Base-by-base conservation (phyloP, 2,888 invertebrate species). In the Nycteola revayana region DNA sequence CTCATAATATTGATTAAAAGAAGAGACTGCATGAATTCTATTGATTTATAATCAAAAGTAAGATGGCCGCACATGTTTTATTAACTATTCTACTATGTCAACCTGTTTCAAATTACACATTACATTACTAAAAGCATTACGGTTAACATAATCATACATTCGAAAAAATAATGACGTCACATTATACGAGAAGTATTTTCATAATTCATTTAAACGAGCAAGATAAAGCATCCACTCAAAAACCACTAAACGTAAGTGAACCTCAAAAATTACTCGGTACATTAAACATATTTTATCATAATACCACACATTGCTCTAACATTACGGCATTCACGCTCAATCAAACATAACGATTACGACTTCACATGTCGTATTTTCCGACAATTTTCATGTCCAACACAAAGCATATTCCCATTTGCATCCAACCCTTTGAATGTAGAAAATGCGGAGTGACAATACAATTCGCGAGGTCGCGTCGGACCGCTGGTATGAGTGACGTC, bases 371-470 rank as follows among this genome's bases (percentile, higher is more conserved):
- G 7, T 7, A 55, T 59, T 49, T 50, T 33, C 32, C 53, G 44
- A 46, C 55, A 42, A 40, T 49, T 52, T 31, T 52, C 41, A 43
- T 55, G 44, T 60, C 44, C 29, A 37, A 39, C 50, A 59, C 46
- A 48, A 58, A 51, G 51, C 39, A 58, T 54, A 54, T 52, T 57
- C 39, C n/a, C n/a, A n/a, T n/a, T n/a, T n/a, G 55, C 50, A 51
- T 52, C 58, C 56, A 58, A 52, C 47, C 46, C 46, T 57, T 57
- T 60, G 52, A 58, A 55, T 42, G 39, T 39, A 42, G 48, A 54
- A 53, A 49, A 59, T 58, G 37, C 45, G 49, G 43, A 55, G 49
- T 62, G 64, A 65, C 65, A 63, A 55, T 44, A 59, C 60, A 59
- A 61, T 64, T 60, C 60, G 49, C 39, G 38, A 36, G 56, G 55